Evolutionary conservation across 2,113 vertebrate species (phyloP), one percentile per base, ranked within the genome.

Genomic region (Periophthalmus modestus): DNA sequence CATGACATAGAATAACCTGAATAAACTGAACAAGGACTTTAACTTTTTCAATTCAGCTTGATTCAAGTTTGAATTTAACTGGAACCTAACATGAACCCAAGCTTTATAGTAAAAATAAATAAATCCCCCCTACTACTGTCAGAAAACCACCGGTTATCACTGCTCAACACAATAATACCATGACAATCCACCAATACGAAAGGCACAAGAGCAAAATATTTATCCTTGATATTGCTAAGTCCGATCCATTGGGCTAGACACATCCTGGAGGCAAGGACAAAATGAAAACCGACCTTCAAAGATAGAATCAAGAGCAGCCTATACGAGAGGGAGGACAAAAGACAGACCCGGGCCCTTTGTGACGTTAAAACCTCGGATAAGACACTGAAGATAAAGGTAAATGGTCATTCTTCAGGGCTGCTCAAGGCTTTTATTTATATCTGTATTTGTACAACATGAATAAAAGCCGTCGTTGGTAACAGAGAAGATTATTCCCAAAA

Each of bases 271-370:
- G 72, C 61, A 72, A 81, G 72, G 72, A 18, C 46, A 81, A 58
- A 79, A 85, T 65, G 54, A 82, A 87, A 80, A 69, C 62, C 69
- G 7, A 33, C 77, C 69, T 87, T 84, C 78, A 82, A 87, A 91
- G 69, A 54, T 24, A 81, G 74, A 46, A 79, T 79, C 75, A 86
- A 77, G 52, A 21, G 52, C 52, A 10, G 19, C n/a, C 52, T 55
- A 54, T 54, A n/a, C 19, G 21, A 55, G 52, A 55, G 46, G 55
- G 52, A 72, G 63, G 3, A 82, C 73, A 77, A 67, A 73, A 50
- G 65, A 82, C 68, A 21, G 19, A n/a, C 52, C 2, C n/a, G 50
- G 23, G 34, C 67, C 47, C 50, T 48, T 57, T 57, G 66, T 39
- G 46, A 21, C 54, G 28, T 73, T 23, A 71, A 55, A 10, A 48